These are phyloP conservation scores for Macrotus californicus DNA, from an alignment of 2,113 vertebrate species.

Conservation along the genomic window DNA sequence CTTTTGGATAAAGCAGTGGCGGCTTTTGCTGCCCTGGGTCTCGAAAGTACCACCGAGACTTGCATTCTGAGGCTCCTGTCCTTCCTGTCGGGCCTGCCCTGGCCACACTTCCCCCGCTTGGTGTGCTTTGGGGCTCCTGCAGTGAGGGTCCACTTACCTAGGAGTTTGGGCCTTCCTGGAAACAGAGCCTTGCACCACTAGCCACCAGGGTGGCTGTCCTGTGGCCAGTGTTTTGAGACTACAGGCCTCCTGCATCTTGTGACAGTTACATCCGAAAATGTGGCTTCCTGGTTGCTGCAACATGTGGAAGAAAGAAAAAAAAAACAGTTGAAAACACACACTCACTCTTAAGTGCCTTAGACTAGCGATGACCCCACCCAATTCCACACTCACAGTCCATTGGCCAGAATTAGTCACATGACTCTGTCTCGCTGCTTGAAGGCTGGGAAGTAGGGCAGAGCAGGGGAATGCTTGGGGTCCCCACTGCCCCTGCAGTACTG, in stretches of 20 bases:
- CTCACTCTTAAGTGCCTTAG: background rate
- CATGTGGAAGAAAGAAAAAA: background rate
- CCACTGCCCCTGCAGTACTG: too few relatives aligned
- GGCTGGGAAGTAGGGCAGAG: background rate
- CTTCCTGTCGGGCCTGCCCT: background rate
- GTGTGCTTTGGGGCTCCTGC: background rate
- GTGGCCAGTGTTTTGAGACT: background rate
- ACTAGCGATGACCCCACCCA: background rate
- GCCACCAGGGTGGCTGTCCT: background rate
- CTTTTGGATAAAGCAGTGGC: background rate
- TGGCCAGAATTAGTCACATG: background rate
- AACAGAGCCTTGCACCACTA: background rate
- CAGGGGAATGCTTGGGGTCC: background rate
- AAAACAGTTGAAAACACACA: background rate
- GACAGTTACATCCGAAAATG: background rate
- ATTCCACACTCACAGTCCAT: background rate
- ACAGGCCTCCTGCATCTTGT: background rate
- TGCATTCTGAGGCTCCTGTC: background rate
- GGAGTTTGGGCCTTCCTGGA: background rate
- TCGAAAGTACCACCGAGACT: background rate
- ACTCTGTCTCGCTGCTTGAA: background rate
- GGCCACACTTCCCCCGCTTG: accelerated
- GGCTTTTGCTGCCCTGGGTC: background rate
- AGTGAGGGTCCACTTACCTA: background rate
- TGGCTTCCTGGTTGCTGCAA: background rate